Evolutionary conservation across 2,888 invertebrate species (phyloP), one percentile per base, ranked within the genome.

Genomic region (Operophtera brumata): DNA sequence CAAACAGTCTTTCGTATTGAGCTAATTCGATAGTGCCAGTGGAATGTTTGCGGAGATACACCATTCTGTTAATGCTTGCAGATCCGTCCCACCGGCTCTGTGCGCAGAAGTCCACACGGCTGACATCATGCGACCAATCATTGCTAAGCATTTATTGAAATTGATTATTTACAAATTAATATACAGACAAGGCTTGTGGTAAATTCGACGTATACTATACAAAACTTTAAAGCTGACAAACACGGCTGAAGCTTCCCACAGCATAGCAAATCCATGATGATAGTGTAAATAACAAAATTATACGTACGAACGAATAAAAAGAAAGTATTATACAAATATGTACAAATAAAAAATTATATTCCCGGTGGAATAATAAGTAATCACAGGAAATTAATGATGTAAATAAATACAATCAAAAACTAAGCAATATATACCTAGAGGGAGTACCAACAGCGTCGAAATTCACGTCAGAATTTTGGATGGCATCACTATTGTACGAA

Each of bases 1-100:
- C 84, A 71, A 78, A 83, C 89, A 90, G 90, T 90, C 90, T 89
- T 88, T 81, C 67, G 74, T 80, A 78, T 86, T 87, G 87, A 89
- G 86, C 89, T 86, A 82, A 86, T 82, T 80, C 78, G 81, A 79
- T 81, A 74, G 82, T 81, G 82, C 77, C 78, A 77, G 82, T 86
- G 89, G 89, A 90, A 88, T 88, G 88, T 86, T 69, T 79, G 74
- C 75, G 64, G 71, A 72, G 77, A 72, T 77, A 73, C 77, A 80
- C 72, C 73, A 73, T 54, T 42, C 20, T 8, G 9, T 6, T 9
- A 35, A 30, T 26, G 34, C 13, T 34, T 47, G 49, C 47, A 44
- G 55, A 62, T 55, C 32, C 59, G 55, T 61, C 59, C 58, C 54
- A 57, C 59, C 57, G 48, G 63, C 26, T 69, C 66, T 69, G 79